Evolutionary conservation across 1,140 invertebrate genomes (phyloP).

Genomic region (Amyelois transitella): DNA sequence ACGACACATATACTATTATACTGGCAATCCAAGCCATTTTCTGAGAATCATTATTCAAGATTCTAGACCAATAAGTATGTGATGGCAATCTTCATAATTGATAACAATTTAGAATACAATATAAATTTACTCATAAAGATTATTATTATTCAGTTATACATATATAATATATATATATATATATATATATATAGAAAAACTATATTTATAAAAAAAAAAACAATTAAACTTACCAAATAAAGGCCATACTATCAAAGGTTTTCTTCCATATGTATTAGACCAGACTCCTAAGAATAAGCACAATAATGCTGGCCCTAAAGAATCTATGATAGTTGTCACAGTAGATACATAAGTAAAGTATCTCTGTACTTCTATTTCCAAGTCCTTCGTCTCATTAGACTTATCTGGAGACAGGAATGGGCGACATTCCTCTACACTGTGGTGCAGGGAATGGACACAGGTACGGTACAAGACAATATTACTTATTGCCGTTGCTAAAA

Average conservation of each 20-base stretch:
- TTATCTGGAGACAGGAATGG: conserved; percentile 46
- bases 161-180: no score
- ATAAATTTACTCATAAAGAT: no score
- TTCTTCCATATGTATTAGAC: conserved; percentile 84
- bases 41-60: no score
- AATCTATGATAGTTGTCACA: conserved; percentile 76
- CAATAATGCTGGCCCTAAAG: conserved; percentile 77
- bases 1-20: no score
- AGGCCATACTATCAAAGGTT: conserved; percentile 77
- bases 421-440: conserved; percentile 39
- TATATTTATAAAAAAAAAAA: background rate
- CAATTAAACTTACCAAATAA: conserved; percentile 46
- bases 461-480: conserved; percentile 59
- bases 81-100: no score
- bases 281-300: conserved; percentile 82
- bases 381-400: conserved; percentile 60
- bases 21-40: no score
- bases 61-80: no score
- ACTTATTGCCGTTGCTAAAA: conserved; percentile 50
- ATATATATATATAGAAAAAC: no score
- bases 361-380: conserved; percentile 78
- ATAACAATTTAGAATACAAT: no score
- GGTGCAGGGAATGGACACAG: conserved; percentile 47
- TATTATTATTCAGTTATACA: no score
- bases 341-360: conserved; percentile 76